Conservation (phyloP, 2,113 vertebrate genomes). For the Bucco capensis region DNA sequence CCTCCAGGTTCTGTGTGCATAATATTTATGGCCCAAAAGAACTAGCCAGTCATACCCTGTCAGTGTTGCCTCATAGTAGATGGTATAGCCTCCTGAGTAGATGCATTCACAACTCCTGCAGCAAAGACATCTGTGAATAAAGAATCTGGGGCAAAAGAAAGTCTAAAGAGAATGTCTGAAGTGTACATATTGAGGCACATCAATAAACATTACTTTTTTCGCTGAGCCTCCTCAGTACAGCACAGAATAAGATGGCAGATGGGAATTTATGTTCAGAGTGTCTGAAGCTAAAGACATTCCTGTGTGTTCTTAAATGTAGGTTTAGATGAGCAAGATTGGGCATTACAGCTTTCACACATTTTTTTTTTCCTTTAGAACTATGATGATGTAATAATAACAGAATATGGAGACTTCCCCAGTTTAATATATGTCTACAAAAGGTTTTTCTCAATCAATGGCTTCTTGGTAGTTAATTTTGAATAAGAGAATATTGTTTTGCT, state of each 20-base stretch:
- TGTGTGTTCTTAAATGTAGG: background rate
- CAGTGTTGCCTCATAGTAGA: background rate
- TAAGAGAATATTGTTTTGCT: background rate
- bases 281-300: background rate
- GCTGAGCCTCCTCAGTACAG: background rate
- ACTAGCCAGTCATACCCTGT: background rate
- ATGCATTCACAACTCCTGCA: background rate
- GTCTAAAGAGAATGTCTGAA: background rate
- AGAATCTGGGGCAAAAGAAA: background rate
- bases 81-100: background rate
- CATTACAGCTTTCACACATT: background rate
- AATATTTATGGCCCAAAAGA: conserved; percentile 22
- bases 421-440: background rate
- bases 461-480: background rate
- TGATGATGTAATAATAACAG: background rate
- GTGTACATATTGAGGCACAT: background rate
- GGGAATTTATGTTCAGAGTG: background rate
- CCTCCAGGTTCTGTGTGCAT: background rate
- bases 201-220: background rate
- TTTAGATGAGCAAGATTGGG: background rate
- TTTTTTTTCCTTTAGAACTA: background rate
- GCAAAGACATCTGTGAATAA: conserved; percentile 9
- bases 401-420: background rate
- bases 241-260: background rate
- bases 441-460: background rate